Evolutionary conservation across 1,140 invertebrate genomes (phyloP).

Genomic region (Choristoneura fumiferana): DNA sequence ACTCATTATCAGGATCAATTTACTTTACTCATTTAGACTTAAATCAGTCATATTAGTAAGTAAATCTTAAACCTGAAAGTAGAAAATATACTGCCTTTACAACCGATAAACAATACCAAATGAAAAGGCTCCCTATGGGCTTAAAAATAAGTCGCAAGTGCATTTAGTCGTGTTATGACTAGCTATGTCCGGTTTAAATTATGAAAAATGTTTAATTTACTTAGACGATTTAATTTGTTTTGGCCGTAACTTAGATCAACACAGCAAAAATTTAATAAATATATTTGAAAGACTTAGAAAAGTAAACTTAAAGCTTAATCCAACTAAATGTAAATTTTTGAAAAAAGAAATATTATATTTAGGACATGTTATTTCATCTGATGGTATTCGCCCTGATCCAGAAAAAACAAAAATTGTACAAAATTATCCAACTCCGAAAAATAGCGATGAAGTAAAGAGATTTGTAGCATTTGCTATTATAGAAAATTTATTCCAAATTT

Average conservation of each 20-base stretch:
- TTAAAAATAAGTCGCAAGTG: slow-evolving; percentile 29
- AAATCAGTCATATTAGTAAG: slow-evolving; percentile 29
- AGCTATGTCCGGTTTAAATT: slow-evolving; percentile 30
- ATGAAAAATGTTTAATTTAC: slow-evolving; percentile 33
- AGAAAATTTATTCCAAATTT: slow-evolving; percentile 41
- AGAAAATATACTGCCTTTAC: slow-evolving; percentile 34
- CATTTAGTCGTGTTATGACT: slow-evolving; percentile 30
- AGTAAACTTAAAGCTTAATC: slow-evolving; percentile 48
- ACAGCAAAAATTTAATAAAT: slow-evolving; percentile 32
- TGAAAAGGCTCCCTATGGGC: slow-evolving; percentile 38
- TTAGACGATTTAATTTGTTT: slow-evolving; percentile 35
- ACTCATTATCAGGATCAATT: slow-evolving; percentile 32
- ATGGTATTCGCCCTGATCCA: slow-evolving; percentile 41
- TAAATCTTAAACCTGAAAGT: slow-evolving; percentile 21
- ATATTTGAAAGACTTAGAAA: slow-evolving; percentile 33
- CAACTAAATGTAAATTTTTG: slow-evolving; percentile 47
- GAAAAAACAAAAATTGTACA: slow-evolving; percentile 36
- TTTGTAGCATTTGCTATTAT: slow-evolving; percentile 42
- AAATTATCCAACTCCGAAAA: slow-evolving; percentile 40
- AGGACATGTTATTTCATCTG: slow-evolving; percentile 38
- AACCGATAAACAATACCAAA: slow-evolving; percentile 31
- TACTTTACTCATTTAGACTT: slow-evolving; percentile 33
- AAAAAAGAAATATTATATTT: slow-evolving; percentile 42
- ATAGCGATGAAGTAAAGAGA: slow-evolving; percentile 32
- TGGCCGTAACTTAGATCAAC: slow-evolving; percentile 26